Conservation (phyloP, 1,140 invertebrate genomes). For the Atta texana region DNA sequence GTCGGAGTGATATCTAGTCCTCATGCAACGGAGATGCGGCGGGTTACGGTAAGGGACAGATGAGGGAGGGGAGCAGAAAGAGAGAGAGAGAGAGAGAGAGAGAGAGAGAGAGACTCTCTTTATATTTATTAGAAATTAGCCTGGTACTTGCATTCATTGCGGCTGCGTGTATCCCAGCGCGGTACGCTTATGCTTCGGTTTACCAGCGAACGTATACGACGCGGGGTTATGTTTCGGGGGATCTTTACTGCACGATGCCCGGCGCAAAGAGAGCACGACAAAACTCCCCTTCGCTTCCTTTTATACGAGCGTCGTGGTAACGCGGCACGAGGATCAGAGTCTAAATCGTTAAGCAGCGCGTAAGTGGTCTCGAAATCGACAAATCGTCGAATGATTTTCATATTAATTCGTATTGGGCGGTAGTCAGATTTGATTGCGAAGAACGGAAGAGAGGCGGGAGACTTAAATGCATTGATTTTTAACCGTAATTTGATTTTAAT, state of each 20-base stretch:
- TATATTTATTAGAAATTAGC: slow-evolving; percentile 67
- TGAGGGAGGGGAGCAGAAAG: no score
- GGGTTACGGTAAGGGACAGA: neutral
- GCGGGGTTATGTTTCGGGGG: slow-evolving; percentile 77
- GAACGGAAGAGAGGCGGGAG: slow-evolving; percentile 19
- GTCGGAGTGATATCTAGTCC: slow-evolving; percentile 59
- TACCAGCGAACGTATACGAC: slow-evolving; percentile 65
- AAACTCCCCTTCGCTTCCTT: slow-evolving; percentile 40
- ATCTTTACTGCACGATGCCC: slow-evolving; percentile 68
- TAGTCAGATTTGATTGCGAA: slow-evolving; percentile 71
- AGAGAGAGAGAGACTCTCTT: slow-evolving; percentile 30
- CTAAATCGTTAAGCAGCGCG: slow-evolving; percentile 71
- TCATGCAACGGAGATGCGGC: slow-evolving; percentile 47
- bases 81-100: no score
- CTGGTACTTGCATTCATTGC: slow-evolving; percentile 60
- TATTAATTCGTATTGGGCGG: slow-evolving; percentile 68
- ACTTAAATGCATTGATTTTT: neutral
- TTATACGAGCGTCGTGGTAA: slow-evolving; percentile 57
- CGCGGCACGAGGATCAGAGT: slow-evolving; percentile 39
- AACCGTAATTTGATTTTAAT: slow-evolving; percentile 31
- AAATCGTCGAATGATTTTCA: slow-evolving; percentile 72
- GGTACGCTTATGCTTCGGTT: slow-evolving; percentile 52
- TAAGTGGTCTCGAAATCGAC: slow-evolving; percentile 69
- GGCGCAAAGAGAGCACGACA: slow-evolving; percentile 67
- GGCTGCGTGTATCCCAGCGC: slow-evolving; percentile 41